phyloP scores from a whole-genome alignment of 2,888 invertebrate species.

The Himalopsyche japonica region DNA sequence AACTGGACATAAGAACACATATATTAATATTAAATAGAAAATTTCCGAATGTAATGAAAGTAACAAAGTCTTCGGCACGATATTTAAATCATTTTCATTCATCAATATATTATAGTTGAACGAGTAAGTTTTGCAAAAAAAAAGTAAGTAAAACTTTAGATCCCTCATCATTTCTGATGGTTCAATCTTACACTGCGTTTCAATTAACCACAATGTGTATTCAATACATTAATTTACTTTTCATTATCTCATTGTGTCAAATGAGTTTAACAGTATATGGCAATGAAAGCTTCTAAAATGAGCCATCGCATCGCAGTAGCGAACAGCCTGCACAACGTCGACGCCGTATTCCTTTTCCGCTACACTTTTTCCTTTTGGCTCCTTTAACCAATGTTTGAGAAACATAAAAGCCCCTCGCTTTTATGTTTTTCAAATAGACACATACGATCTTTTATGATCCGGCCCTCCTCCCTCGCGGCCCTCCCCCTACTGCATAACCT shows the following conservation, averaged over 20 bases:
- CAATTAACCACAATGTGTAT: no score
- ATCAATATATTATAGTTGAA: no score
- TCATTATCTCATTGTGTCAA: not conserved
- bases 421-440: conserved; percentile 41
- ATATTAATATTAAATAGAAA: no score
- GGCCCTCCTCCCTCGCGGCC: conserved; percentile 12
- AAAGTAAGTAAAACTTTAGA: no score
- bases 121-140: no score
- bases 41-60: no score
- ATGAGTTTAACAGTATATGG: not conserved
- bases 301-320: not conserved
- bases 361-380: conserved; percentile 25
- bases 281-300: not conserved
- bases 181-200: no score
- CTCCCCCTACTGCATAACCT: not conserved
- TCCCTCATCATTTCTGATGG: no score
- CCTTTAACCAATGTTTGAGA: conserved; percentile 39
- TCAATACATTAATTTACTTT: no score
- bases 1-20: no score
- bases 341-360: not conserved
- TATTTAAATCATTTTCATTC: no score
- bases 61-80: no score
- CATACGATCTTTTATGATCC: conserved; percentile 41
- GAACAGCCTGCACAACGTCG: conserved; percentile 41
- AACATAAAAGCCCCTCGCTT: conserved; percentile 39